Evolutionary conservation across 2,888 invertebrate genomes (phyloP).

Genomic region (Apamea epomidion): DNA sequence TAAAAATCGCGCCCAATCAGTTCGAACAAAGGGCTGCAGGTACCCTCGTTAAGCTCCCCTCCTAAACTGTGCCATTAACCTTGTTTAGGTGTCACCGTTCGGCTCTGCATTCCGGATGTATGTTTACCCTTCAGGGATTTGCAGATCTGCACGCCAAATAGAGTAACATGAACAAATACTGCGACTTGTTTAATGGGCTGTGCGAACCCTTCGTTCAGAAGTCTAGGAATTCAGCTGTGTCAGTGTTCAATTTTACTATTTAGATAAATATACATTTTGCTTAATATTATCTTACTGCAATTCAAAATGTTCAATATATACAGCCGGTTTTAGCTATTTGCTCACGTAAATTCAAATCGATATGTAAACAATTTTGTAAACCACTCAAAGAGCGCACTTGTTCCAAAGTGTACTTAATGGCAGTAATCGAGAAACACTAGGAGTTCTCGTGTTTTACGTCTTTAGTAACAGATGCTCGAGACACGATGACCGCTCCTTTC

Average conservation of each 20-base stretch:
- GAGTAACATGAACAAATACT: slow-evolving; percentile 42
- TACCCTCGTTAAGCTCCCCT: slow-evolving; percentile 64
- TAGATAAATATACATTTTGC: background rate
- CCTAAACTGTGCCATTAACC: slow-evolving; percentile 79
- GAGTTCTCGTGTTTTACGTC: slow-evolving; percentile 40
- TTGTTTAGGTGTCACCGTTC: slow-evolving; percentile 74
- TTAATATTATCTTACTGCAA: background rate
- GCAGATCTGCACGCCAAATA: slow-evolving; percentile 51
- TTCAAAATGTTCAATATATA: background rate
- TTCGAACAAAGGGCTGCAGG: slow-evolving; percentile 69
- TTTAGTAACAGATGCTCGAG: slow-evolving; percentile 48
- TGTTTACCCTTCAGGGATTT: slow-evolving; percentile 63
- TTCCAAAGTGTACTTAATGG: slow-evolving; percentile 28
- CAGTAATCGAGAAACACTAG: slow-evolving; percentile 35
- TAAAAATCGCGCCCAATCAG: slow-evolving; percentile 72
- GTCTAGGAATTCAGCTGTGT: slow-evolving; percentile 13
- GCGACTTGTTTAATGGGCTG: slow-evolving; percentile 42
- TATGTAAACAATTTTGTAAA: background rate
- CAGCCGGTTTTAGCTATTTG: background rate
- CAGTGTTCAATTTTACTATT: slow-evolving; percentile 4
- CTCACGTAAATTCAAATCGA: background rate
- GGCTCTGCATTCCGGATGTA: slow-evolving; percentile 60
- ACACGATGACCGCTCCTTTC: slow-evolving; percentile 41
- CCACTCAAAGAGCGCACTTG: slow-evolving; percentile 1
- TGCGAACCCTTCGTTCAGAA: slow-evolving; percentile 15